Percentiles rank a stretch among this genome's conserved stretches.
Evolutionary conservation across 2,888 invertebrate species (phyloP).

Genomic region (Sphaeridia pumilis): DNA sequence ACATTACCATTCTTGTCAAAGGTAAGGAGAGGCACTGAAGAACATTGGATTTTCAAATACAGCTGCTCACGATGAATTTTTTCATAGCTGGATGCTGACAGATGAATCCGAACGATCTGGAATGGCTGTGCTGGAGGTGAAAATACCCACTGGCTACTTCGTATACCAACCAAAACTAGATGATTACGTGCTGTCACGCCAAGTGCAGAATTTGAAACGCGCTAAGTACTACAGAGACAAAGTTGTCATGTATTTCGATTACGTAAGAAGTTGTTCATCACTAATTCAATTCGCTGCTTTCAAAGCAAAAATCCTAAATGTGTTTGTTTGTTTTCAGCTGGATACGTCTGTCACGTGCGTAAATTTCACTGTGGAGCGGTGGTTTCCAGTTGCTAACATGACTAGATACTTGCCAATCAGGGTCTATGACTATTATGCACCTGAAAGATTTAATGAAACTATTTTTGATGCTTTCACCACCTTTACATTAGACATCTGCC

Average conservation of each 20-base stretch:
- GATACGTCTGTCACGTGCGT: slow-evolving; percentile 76
- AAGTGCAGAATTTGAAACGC: slow-evolving; percentile 67
- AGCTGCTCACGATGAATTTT: neutral
- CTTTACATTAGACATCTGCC: slow-evolving; percentile 79
- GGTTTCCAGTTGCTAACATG: slow-evolving; percentile 95
- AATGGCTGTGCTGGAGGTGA: slow-evolving; percentile 73
- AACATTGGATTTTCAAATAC: neutral
- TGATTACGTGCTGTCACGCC: slow-evolving; percentile 64
- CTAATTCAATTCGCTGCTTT: neutral
- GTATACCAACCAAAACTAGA: slow-evolving; percentile 82
- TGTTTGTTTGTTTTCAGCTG: slow-evolving; percentile 47
- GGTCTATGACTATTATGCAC: slow-evolving; percentile 91
- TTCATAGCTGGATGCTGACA: slow-evolving; percentile 59
- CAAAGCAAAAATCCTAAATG: neutral
- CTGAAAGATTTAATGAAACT: slow-evolving; percentile 87
- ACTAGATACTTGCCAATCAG: slow-evolving; percentile 78
- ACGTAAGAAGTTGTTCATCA: slow-evolving; percentile 50
- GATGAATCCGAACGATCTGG: slow-evolving; percentile 74
- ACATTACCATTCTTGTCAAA: slow-evolving; percentile 72
- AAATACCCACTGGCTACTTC: slow-evolving; percentile 81
- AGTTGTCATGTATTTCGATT: slow-evolving; percentile 85
- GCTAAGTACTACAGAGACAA: slow-evolving; percentile 70
- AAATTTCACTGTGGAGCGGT: slow-evolving; percentile 82
- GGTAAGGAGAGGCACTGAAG: slow-evolving; percentile 44
- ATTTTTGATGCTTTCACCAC: slow-evolving; percentile 78